Conservation (phyloP, 2,797 vertebrate species). For the Hypotaenidia okinawae region DNA sequence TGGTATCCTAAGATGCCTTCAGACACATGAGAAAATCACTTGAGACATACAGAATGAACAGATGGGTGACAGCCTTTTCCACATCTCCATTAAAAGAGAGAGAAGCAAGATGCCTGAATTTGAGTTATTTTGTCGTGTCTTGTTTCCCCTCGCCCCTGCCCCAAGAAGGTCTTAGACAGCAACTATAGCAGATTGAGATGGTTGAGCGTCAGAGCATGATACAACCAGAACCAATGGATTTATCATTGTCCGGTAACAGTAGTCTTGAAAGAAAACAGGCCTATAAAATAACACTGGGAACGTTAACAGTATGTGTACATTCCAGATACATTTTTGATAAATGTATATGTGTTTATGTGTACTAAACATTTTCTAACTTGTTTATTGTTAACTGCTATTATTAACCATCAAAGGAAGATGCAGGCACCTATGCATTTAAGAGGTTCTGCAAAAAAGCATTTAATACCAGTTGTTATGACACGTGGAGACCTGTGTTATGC, state of each 20-base stretch:
- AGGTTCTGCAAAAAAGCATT: not conserved
- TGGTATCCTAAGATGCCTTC: not conserved
- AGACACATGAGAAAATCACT: not conserved
- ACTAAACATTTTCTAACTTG: not conserved
- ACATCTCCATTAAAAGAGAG: not conserved
- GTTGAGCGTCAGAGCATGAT: not conserved
- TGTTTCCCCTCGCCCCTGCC: too few species aligned
- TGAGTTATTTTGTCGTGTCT: not conserved
- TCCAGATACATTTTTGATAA: not conserved
- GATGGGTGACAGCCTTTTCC: not conserved
- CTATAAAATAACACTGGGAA: not conserved
- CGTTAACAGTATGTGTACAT: not conserved
- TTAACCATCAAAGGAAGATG: not conserved
- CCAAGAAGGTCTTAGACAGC: not conserved
- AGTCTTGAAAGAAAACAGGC: not conserved
- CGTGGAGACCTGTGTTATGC: not conserved
- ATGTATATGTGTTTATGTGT: not conserved
- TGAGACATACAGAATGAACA: not conserved
- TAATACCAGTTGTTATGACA: not conserved
- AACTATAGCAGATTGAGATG: not conserved
- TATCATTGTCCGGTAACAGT: not conserved
- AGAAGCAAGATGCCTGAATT: not conserved
- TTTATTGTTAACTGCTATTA: not conserved
- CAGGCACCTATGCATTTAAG: not conserved
- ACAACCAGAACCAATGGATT: conserved; percentile 12